These are phyloP conservation scores for Diprion similis DNA, from an alignment of 1,140 invertebrate genomes.

Conservation along the genomic window DNA sequence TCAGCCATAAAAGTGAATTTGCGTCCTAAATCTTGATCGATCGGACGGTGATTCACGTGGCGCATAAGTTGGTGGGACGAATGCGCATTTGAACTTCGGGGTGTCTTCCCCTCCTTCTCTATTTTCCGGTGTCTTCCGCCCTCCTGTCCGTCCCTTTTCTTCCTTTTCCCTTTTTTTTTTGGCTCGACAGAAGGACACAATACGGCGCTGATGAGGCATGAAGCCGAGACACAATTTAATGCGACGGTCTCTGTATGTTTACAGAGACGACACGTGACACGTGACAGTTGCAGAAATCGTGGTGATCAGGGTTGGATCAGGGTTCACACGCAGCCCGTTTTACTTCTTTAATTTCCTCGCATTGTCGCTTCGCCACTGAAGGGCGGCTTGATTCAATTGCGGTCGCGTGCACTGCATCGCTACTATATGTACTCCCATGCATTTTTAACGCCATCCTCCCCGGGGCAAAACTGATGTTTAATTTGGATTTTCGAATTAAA, in stretches of 20 bases:
- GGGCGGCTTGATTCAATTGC: constrained; percentile 25
- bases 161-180: too few relatives aligned
- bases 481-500: constrained; percentile 24
- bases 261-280: constrained; percentile 38
- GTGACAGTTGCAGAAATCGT: constrained; percentile 18
- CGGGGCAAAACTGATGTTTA: constrained; percentile 17
- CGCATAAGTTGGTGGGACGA: not conserved
- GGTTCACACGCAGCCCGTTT: constrained; percentile 16
- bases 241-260: constrained; percentile 33
- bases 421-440: not conserved
- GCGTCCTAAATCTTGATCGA: not conserved
- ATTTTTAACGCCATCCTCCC: not conserved
- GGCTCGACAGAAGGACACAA: not conserved
- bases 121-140: too few relatives aligned
- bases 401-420: constrained; percentile 28
- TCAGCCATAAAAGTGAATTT: too few relatives aligned
- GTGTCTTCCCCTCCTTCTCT: not conserved
- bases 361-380: constrained; percentile 39
- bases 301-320: constrained; percentile 9
- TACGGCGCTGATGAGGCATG: not conserved
- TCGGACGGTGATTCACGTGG: not conserved
- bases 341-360: constrained; percentile 55
- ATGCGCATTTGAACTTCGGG: not conserved
- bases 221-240: not conserved
- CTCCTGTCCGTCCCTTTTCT: too few relatives aligned